phyloP scores from a whole-genome alignment of 2,113 vertebrate genomes.

The Cavia aperea region DNA sequence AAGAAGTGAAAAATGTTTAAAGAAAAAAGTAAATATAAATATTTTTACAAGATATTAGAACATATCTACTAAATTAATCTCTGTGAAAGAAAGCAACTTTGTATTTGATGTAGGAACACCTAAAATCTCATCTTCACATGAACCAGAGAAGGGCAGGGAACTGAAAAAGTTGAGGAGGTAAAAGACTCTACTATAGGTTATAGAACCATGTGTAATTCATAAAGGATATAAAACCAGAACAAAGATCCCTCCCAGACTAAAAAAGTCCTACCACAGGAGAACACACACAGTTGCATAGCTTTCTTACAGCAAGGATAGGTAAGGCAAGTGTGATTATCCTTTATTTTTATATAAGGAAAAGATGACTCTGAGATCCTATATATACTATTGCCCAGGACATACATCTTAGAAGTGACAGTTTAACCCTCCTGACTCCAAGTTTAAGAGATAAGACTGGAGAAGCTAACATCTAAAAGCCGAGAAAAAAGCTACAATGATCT shows the following conservation, averaged over 20 bases:
- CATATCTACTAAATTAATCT: not conserved
- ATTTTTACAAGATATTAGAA: not conserved
- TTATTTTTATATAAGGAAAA: not conserved
- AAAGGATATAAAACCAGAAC: not conserved
- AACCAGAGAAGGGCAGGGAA: not conserved
- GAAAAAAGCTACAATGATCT: not conserved
- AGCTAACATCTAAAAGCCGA: not conserved
- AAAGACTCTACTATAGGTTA: not conserved
- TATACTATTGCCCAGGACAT: not conserved
- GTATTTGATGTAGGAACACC: not conserved
- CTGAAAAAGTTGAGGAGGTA: not conserved
- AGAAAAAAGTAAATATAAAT: conserved; percentile 23
- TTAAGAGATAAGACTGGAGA: not conserved
- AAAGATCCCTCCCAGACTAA: not conserved
- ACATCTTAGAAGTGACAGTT: not conserved
- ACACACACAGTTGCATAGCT: not conserved
- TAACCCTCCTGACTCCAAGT: not conserved
- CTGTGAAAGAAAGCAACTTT: not conserved
- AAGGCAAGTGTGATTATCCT: not conserved
- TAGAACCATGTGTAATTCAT: not conserved
- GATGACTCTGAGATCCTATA: not conserved
- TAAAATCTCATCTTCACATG: conserved; percentile 5
- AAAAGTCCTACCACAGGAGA: not conserved
- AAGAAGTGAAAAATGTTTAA: not conserved
- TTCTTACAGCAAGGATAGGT: not conserved